Percentiles rank a stretch among this genome's conserved stretches.
phyloP scores from a whole-genome alignment of 2,888 invertebrate species.

The Acholoe squamosa region DNA sequence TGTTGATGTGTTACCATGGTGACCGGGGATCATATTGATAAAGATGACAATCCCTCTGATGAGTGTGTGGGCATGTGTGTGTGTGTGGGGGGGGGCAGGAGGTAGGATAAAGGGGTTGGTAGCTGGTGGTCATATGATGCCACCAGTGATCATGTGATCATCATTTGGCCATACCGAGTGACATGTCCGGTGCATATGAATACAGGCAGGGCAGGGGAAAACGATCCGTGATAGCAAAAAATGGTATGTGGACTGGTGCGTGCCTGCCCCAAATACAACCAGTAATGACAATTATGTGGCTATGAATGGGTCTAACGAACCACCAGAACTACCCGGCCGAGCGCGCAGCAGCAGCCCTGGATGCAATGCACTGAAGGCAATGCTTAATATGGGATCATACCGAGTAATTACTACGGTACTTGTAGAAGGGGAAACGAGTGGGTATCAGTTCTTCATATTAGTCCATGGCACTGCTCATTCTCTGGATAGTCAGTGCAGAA shows the following conservation, averaged over 20 bases:
- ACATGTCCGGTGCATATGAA: background rate
- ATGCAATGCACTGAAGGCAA: background rate
- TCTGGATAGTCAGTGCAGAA: background rate
- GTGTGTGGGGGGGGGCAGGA: background rate
- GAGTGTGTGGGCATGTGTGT: background rate
- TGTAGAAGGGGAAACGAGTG: background rate
- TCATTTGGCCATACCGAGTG: background rate
- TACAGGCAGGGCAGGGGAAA: background rate
- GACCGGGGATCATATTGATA: constrained; percentile 29
- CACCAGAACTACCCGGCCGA: background rate
- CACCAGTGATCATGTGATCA: constrained; percentile 10
- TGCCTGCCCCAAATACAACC: background rate
- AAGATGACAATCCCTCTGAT: constrained; percentile 23
- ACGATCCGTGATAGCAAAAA: background rate
- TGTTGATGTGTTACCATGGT: constrained; percentile 43
- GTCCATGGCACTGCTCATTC: too few species aligned
- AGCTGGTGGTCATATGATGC: background rate
- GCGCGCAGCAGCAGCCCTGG: background rate
- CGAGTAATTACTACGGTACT: background rate
- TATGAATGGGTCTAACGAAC: constrained; percentile 17
- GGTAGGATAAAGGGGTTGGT: too few species aligned
- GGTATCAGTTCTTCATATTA: too few species aligned
- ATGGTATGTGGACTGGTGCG: background rate
- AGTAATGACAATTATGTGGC: background rate
- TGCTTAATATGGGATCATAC: background rate